Conservation (phyloP, 37 sponge, comb jelly and placozoan species). For the Theonella swinhoei region DNA sequence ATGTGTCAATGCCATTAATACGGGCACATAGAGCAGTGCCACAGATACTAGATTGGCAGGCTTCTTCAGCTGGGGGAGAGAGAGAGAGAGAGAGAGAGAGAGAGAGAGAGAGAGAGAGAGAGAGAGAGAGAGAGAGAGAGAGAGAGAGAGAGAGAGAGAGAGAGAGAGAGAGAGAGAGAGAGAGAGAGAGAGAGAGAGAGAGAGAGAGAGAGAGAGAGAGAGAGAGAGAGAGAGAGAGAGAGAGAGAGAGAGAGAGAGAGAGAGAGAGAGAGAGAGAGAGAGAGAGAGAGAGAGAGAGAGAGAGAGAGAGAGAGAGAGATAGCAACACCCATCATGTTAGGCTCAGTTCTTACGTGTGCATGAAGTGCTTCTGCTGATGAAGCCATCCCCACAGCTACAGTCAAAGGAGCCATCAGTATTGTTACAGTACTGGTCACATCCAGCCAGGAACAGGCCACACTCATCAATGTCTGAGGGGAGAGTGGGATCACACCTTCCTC, state of each 20-base stretch:
- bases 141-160: not conserved
- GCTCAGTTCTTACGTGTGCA: not conserved
- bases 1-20: not conserved
- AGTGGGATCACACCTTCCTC: not conserved
- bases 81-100: not conserved
- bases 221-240: constrained; percentile 34
- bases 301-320: constrained; percentile 32
- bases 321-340: too few relatives aligned
- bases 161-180: constrained; percentile 4
- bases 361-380: not conserved
- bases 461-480: constrained; percentile 19
- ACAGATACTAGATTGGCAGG: too few relatives aligned
- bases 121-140: constrained; percentile 40
- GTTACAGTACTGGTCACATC: constrained; percentile 28
- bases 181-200: constrained; percentile 49
- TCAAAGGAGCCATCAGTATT: constrained; percentile 32
- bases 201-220: constrained; percentile 48
- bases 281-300: constrained; percentile 49
- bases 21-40: not conserved
- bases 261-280: constrained; percentile 48
- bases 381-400: constrained; percentile 20
- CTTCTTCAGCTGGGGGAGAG: too few relatives aligned
- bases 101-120: not conserved
- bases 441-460: not conserved
- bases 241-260: constrained; percentile 11